Base-by-base conservation (phyloP, 2,113 vertebrate species). In the Brachyistius frenatus region DNA sequence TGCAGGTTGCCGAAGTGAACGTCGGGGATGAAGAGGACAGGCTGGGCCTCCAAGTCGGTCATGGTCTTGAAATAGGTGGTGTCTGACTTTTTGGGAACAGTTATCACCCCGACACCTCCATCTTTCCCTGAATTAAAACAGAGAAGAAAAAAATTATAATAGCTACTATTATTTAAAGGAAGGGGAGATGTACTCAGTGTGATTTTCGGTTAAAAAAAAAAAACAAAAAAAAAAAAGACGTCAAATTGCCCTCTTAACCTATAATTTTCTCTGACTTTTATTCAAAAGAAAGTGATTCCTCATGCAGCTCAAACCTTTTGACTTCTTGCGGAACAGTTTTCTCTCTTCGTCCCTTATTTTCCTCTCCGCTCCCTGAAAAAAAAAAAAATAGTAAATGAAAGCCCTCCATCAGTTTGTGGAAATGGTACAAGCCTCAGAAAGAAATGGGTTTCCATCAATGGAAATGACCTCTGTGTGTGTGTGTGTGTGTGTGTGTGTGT, bases 321-420 rank as follows among this genome's bases (percentile, higher is more conserved):
- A 83, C 93, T 98, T 99, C 93, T 99, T 99, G 76, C 97, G 95
- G 86, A 97, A 96, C 75, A 97, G 96, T 89, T 99, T 99, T 86
- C 97, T 96, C 81, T 99, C 97, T 89, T 99, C 98, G 0, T 99
- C 98, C 41, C 98, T 94, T 82, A 99, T 99, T 93, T 99, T 99
- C 73, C 98, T 96, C 89, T 99, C 98, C 0, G 98, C 98, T 91
- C 98, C 98, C 98, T 99, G 87, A 35, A 4, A 55, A 33, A 53
- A 11, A 74, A 41, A 78, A 76, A 3, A 44, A 0, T n/a, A n/a
- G 36, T n/a, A 32, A 78, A 13, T 52, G 8, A 73, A 1, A 11
- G 2, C 49, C n/a, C 1, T 15, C 3, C 10, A 74, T 65, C 35
- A 35, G 50, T 70, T 46, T 57, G 47, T 49, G 37, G 6, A 68